These are phyloP conservation scores for Coptodon rendalli DNA, from an alignment of 2,113 vertebrate species.

Conservation along the genomic window DNA sequence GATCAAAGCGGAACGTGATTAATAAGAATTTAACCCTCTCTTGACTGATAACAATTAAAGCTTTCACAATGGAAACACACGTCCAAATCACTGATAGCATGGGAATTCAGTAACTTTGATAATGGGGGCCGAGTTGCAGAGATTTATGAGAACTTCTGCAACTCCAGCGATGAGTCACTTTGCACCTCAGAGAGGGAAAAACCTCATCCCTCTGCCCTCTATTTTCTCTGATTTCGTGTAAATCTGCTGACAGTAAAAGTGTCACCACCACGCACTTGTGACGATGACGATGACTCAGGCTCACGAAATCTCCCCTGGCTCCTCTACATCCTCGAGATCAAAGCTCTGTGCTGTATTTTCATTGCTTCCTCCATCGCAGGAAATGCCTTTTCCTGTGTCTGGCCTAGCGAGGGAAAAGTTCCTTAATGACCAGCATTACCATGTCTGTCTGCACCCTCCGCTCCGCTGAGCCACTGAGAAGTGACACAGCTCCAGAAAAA, in stretches of 20 bases:
- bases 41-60: slow-evolving; percentile 44
- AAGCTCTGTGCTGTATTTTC: slow-evolving; percentile 48
- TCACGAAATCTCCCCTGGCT: slow-evolving; percentile 34
- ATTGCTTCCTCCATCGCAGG: slow-evolving; percentile 59
- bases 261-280: slow-evolving; percentile 31
- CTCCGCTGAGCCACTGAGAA: not conserved
- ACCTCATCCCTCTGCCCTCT: slow-evolving; percentile 1
- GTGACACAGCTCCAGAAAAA: slow-evolving; percentile 7
- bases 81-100: not conserved
- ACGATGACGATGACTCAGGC: slow-evolving; percentile 54
- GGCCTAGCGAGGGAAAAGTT: slow-evolving; percentile 26
- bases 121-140: slow-evolving; percentile 37
- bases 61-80: not conserved
- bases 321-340: slow-evolving; percentile 50
- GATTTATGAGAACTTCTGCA: slow-evolving; percentile 31
- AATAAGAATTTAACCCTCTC: slow-evolving; percentile 53
- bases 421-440: slow-evolving; percentile 59
- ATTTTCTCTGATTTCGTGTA: slow-evolving; percentile 27
- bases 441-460: slow-evolving; percentile 10
- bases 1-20: slow-evolving; percentile 64
- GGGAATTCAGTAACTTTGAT: slow-evolving; percentile 25
- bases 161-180: slow-evolving; percentile 55
- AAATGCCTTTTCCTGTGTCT: slow-evolving; percentile 63
- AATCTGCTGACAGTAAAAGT: slow-evolving; percentile 54
- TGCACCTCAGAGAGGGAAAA: slow-evolving; percentile 18